phyloP scores from a whole-genome alignment of 2,888 invertebrate genomes.

The Encarsia formosa region DNA sequence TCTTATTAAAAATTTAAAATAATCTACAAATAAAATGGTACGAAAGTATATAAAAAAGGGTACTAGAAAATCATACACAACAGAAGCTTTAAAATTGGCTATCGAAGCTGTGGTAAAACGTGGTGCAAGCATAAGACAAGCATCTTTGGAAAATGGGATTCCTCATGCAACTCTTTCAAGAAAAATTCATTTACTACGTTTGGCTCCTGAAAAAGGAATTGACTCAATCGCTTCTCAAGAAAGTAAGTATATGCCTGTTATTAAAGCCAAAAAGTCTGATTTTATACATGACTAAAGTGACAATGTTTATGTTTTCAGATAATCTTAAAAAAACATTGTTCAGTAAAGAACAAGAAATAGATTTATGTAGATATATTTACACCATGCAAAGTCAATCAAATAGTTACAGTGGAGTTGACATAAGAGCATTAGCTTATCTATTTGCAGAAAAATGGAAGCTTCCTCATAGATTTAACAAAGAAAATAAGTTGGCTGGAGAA shows the following conservation, averaged over 20 bases:
- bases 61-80: too few relatives aligned
- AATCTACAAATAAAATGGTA: too few relatives aligned
- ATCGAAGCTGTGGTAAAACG: too few relatives aligned
- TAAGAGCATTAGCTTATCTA: slow-evolving; percentile 10
- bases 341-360: neutral
- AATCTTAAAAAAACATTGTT: slow-evolving; percentile 8
- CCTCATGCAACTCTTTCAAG: slow-evolving; percentile 6
- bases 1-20: too few relatives aligned
- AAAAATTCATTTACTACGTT: slow-evolving; percentile 3
- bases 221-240: neutral
- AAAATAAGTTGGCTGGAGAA: slow-evolving; percentile 4
- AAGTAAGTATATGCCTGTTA: neutral
- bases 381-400: slow-evolving; percentile 5
- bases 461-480: slow-evolving; percentile 13
- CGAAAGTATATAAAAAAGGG: too few relatives aligned
- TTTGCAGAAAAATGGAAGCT: slow-evolving; percentile 5
- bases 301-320: neutral
- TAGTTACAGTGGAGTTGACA: neutral
- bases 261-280: neutral
- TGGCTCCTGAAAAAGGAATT: neutral
- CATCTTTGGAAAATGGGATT: neutral
- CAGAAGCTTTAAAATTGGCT: too few relatives aligned
- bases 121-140: slow-evolving; percentile 2
- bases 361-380: slow-evolving; percentile 4
- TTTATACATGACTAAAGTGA: too few relatives aligned